Evolutionary conservation across 2,888 invertebrate species (phyloP).

Genomic region (Artemia sp.): DNA sequence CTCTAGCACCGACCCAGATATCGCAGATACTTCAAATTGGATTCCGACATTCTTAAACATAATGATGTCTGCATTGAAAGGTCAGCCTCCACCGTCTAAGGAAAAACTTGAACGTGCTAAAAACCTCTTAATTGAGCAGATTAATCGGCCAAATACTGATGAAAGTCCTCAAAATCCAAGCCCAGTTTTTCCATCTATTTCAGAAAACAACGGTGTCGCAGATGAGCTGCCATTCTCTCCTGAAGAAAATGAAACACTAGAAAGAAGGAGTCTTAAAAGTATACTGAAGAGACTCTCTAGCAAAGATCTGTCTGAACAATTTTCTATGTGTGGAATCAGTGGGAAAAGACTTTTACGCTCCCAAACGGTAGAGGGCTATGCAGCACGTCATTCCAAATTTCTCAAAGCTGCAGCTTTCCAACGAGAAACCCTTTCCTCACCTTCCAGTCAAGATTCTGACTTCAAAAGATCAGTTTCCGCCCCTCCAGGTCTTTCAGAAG

Average conservation of each 20-base stretch:
- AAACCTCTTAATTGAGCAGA: background rate
- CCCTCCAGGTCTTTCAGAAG: slow-evolving; percentile 15
- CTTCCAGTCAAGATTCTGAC: slow-evolving; percentile 31
- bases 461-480: background rate
- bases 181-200: slow-evolving; percentile 7
- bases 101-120: background rate
- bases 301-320: slow-evolving; percentile 24
- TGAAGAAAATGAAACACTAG: slow-evolving; percentile 63
- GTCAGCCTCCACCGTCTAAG: slow-evolving; percentile 20
- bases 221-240: slow-evolving; percentile 32
- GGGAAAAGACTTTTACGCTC: slow-evolving; percentile 48
- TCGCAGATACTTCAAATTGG: background rate
- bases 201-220: background rate
- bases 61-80: slow-evolving; percentile 15
- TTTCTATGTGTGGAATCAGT: slow-evolving; percentile 4
- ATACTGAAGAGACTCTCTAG: slow-evolving; percentile 66
- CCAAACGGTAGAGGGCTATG: slow-evolving; percentile 72
- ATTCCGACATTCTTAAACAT: slow-evolving; percentile 18
- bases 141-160: background rate
- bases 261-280: slow-evolving; percentile 61
- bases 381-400: slow-evolving; percentile 68
- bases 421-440: slow-evolving; percentile 52
- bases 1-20: background rate
- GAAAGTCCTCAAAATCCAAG: background rate
- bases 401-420: slow-evolving; percentile 77